Conservation (phyloP, 1,140 invertebrate genomes). For the Drosophila nebulosa region DNA sequence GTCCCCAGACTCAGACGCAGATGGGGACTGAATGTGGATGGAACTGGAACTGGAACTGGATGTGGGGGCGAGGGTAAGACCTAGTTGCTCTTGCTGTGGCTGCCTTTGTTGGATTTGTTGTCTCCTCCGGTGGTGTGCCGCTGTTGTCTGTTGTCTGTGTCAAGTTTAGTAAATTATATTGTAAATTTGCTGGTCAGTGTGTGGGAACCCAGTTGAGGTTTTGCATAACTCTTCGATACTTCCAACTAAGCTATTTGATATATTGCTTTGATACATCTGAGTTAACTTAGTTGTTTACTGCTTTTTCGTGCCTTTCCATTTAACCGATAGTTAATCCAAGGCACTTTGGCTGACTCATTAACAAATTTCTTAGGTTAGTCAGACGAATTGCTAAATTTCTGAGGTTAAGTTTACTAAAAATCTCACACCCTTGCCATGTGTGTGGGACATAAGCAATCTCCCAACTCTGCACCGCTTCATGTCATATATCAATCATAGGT, state of each 20-base stretch:
- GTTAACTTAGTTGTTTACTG: not conserved
- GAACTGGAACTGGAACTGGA: not conserved
- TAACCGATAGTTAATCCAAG: not conserved
- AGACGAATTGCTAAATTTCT: not conserved
- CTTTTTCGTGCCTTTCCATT: not conserved
- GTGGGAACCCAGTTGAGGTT: constrained; percentile 34
- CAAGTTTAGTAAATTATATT: constrained; percentile 45
- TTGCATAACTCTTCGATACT: not conserved
- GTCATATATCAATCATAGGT: constrained; percentile 34
- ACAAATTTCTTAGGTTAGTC: not conserved
- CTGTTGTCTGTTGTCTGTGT: constrained; percentile 18
- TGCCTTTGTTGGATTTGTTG: not conserved
- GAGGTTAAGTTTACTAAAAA: not conserved
- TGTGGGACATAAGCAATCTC: not conserved
- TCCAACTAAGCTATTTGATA: not conserved
- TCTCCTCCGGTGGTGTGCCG: not conserved
- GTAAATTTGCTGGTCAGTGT: constrained; percentile 26
- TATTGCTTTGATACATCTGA: not conserved
- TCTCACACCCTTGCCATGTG: not conserved
- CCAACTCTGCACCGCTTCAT: not conserved
- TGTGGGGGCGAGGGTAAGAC: not conserved
- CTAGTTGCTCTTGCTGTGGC: not conserved
- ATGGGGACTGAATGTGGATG: not conserved
- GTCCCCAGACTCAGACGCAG: constrained; percentile 17
- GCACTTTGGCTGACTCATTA: not conserved